Percentiles rank a stretch among this genome's conserved stretches.
phyloP scores from a whole-genome alignment of 2,113 vertebrate genomes.

The Ageneiosus marmoratus region DNA sequence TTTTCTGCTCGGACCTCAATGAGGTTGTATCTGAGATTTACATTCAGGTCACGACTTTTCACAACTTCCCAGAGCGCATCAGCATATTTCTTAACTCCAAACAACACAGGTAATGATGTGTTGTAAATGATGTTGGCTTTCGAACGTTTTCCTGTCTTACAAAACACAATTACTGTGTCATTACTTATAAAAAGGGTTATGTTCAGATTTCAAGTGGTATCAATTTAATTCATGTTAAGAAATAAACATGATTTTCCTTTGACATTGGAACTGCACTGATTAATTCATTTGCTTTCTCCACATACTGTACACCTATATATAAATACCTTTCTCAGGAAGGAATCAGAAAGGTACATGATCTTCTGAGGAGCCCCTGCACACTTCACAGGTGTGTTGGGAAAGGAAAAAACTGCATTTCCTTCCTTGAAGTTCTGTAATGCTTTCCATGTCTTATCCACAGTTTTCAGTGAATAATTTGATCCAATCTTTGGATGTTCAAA shows the following conservation, averaged over 20 bases:
- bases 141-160: conserved; percentile 81
- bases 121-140: conserved; percentile 92
- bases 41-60: conserved; percentile 75
- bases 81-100: conserved; percentile 93
- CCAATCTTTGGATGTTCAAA: conserved; percentile 89
- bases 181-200: not conserved
- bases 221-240: not conserved
- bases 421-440: conserved; percentile 88
- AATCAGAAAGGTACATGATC: conserved; percentile 95
- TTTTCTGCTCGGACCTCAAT: conserved; percentile 89
- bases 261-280: too few relatives aligned
- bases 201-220: not conserved
- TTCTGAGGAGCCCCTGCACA: conserved; percentile 97
- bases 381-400: conserved; percentile 92
- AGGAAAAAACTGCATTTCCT: conserved; percentile 92
- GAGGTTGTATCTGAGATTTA: conserved; percentile 87
- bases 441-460: conserved; percentile 93
- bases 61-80: conserved; percentile 84
- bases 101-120: conserved; percentile 87
- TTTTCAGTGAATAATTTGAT: conserved; percentile 89
- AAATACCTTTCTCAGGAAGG: conserved; percentile 86
- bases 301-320: not conserved
- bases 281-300: not conserved
- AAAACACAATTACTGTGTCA: conserved; percentile 23
- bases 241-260: not conserved